Conservation (phyloP, 2,888 invertebrate genomes). For the Nebria brevicollis region DNA sequence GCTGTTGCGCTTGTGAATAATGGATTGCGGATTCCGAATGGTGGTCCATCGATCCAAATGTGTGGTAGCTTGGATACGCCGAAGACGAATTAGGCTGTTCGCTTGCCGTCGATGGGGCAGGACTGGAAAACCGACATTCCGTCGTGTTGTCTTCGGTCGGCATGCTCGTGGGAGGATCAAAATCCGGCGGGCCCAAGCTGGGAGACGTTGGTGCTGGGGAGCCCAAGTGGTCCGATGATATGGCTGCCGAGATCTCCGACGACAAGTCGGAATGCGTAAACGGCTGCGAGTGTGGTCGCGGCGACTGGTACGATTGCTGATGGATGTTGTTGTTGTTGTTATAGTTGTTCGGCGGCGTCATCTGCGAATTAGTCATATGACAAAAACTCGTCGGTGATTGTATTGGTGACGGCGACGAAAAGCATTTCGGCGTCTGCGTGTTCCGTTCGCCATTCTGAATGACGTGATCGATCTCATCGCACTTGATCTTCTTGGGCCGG, state of each 20-base stretch:
- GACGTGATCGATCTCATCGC: slow-evolving; percentile 69
- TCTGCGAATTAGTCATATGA: slow-evolving; percentile 59
- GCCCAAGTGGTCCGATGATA: slow-evolving; percentile 73
- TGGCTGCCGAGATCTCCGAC: slow-evolving; percentile 81
- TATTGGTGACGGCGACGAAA: slow-evolving; percentile 64
- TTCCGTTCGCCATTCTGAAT: slow-evolving; percentile 55
- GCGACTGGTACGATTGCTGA: slow-evolving; percentile 54
- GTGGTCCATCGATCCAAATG: slow-evolving; percentile 53
- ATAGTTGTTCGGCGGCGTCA: slow-evolving; percentile 60
- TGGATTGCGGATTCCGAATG: slow-evolving; percentile 57
- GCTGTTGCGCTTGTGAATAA: slow-evolving; percentile 52
- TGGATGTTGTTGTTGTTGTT: slow-evolving; percentile 22
- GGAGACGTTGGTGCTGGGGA: slow-evolving; percentile 78
- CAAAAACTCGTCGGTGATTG: slow-evolving; percentile 65
- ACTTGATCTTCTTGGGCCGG: slow-evolving; percentile 85
- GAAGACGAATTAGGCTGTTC: slow-evolving; percentile 54
- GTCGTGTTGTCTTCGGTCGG: slow-evolving; percentile 59
- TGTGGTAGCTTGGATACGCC: slow-evolving; percentile 61
- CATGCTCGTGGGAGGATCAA: slow-evolving; percentile 75
- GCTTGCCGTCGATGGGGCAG: slow-evolving; percentile 56
- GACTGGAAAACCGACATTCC: slow-evolving; percentile 67
- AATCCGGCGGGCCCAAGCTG: slow-evolving; percentile 76
- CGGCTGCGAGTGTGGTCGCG: slow-evolving; percentile 65
- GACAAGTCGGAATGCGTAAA: slow-evolving; percentile 79
- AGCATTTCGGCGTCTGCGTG: slow-evolving; percentile 64